A percentile compares a stretch with the other conserved stretches of the same genome.
Conservation (phyloP, 2,113 vertebrate genomes). For the cat (Felis catus) region DNA sequence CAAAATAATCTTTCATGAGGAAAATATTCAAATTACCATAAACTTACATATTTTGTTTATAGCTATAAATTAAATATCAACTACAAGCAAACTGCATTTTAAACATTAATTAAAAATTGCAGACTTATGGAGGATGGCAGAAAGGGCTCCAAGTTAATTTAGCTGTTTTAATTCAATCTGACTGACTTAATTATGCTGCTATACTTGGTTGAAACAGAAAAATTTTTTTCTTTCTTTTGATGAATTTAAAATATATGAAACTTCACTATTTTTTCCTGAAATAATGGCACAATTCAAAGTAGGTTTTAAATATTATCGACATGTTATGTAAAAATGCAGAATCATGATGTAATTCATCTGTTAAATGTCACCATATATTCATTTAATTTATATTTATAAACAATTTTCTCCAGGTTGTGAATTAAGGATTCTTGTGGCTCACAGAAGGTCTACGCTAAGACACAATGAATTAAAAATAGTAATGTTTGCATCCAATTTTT, state of each 20-base stretch:
- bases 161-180: slow-evolving; percentile 75
- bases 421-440: neutral
- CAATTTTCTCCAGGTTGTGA: neutral
- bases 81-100: slow-evolving; percentile 79
- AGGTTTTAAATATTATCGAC: slow-evolving; percentile 11
- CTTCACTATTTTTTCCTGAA: slow-evolving; percentile 44
- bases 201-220: slow-evolving; percentile 58
- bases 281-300: neutral
- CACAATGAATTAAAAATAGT: neutral
- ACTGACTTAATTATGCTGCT: slow-evolving; percentile 71
- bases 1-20: slow-evolving; percentile 60
- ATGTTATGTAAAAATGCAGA: neutral
- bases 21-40: slow-evolving; percentile 52
- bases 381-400: slow-evolving; percentile 16
- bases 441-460: neutral
- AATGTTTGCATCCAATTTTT: neutral
- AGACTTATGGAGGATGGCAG: slow-evolving; percentile 62
- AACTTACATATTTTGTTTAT: slow-evolving; percentile 72
- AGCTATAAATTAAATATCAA: slow-evolving; percentile 83
- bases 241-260: slow-evolving; percentile 55
- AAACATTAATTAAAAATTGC: slow-evolving; percentile 82
- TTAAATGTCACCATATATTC: neutral
- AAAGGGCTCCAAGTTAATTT: slow-evolving; percentile 65
- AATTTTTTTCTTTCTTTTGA: neutral
- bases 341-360: slow-evolving; percentile 4